phyloP scores from a whole-genome alignment of 2,113 vertebrate genomes.

The Sinocyclocheilus maitianheensis region DNA sequence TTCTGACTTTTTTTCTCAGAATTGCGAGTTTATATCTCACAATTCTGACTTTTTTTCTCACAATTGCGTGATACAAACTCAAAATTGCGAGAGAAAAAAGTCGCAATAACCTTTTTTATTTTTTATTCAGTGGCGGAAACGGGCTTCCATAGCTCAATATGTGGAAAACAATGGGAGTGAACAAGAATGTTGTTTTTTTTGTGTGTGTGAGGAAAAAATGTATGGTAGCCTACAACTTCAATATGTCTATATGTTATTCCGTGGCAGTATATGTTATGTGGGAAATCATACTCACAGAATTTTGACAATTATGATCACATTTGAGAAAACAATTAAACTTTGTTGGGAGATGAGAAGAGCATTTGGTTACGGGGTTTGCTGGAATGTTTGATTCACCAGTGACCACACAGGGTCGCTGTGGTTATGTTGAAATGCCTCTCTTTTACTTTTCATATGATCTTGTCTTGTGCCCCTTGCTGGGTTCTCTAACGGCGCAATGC shows the following conservation, averaged over 20 bases:
- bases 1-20: too few relatives aligned
- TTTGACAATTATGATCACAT: background rate
- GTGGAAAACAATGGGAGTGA: background rate
- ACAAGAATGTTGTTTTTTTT: too few relatives aligned
- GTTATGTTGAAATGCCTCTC: background rate
- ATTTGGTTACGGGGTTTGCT: background rate
- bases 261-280: background rate
- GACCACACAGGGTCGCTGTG: conserved; percentile 9
- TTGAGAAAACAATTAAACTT: background rate
- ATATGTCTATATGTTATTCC: too few relatives aligned
- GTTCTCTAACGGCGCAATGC: background rate
- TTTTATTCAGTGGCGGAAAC: too few relatives aligned
- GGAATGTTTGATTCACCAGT: background rate
- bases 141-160: background rate
- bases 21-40: too few relatives aligned
- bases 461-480: background rate
- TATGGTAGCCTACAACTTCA: too few relatives aligned
- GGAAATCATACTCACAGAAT: too few relatives aligned
- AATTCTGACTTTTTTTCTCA: too few relatives aligned
- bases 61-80: too few relatives aligned
- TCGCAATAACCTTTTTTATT: too few relatives aligned
- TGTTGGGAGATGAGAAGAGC: background rate
- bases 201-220: too few relatives aligned
- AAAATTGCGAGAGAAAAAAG: too few relatives aligned
- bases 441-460: background rate